Conservation (phyloP, 2,888 invertebrate species). For the Rotaria socialis region DNA sequence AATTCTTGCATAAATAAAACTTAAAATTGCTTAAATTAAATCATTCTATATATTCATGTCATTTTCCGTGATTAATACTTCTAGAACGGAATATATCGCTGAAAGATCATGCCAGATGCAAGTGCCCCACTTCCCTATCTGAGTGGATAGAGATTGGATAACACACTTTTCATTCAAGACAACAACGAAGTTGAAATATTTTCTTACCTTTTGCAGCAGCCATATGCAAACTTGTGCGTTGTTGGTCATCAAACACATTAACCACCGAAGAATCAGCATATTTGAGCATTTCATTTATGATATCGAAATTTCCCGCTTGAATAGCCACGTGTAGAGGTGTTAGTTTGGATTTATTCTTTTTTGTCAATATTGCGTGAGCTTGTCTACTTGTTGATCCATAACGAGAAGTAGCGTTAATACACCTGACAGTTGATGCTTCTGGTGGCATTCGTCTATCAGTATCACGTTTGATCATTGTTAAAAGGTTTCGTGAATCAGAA, state of each 20-base stretch:
- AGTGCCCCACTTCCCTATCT: too few relatives aligned
- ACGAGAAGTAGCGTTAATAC: too few relatives aligned
- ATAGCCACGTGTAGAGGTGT: background rate
- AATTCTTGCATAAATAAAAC: too few relatives aligned
- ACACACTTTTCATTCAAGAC: too few relatives aligned
- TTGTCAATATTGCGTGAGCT: background rate
- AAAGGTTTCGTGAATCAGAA: background rate
- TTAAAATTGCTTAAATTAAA: too few relatives aligned
- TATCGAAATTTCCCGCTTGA: background rate
- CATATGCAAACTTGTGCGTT: background rate
- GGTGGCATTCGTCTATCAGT: background rate
- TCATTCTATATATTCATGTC: too few relatives aligned
- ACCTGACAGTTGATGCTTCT: background rate
- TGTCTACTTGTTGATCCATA: background rate
- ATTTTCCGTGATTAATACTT: too few relatives aligned
- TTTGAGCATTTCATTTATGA: background rate
- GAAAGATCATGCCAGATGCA: too few relatives aligned
- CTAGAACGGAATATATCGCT: too few relatives aligned
- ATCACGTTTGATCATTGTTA: background rate
- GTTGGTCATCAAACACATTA: background rate
- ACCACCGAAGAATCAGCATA: background rate
- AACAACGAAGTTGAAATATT: background rate
- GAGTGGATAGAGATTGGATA: too few relatives aligned
- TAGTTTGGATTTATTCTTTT: background rate
- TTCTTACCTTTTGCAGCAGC: slow-evolving; percentile 9